Evolutionary conservation across 37 sponge, comb jelly and placozoan genomes (phyloP), one percentile per base, ranked within the genome.

Genomic region (Trichoplax adhaerens): DNA sequence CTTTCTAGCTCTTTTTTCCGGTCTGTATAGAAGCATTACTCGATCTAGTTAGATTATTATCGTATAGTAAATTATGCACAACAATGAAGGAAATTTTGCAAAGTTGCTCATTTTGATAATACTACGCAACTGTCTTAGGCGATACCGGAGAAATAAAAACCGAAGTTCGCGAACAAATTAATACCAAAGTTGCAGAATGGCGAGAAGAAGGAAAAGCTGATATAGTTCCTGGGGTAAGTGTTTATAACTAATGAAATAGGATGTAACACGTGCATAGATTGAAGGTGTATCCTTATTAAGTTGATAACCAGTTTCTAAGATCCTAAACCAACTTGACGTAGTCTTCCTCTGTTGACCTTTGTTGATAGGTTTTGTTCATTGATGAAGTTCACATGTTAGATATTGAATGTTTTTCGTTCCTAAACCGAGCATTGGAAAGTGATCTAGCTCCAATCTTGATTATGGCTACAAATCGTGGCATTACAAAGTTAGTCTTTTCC

Each of bases 331-430:
- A 12, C 10, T 12, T 10, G 62, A 12, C 62, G 62, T 12, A 60
- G 62, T 60, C 12, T 60, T 12, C 12, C 12, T 60, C 10, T 60
- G 12, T 60, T 12, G 62, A 6, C 48, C 29, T 29, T 29, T 29
- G 29, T 29, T 29, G 29, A 29, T 29, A 86, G 87, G 87, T 95
- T 56, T 71, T 95, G 68, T 95, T 95, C 77, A 85, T 95, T 78
- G 97, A 95, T 58, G 97, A 95, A 72, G 91, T 95, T 10, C 97
- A 95, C 85, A 95, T 95, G 97, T 66, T 95, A 78, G 97, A 95
- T 65, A 95, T 95, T 47, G 97, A 95, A 82, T 95, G 97, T 68
- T 95, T 95, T 84, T 90, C 97, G 10, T 95, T 81, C 78, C 82
- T 95, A n/a, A 90, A 95, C 74, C 81, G 91, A 70, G 97, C 97